Base-by-base conservation (phyloP, 2,888 invertebrate genomes). In the Crocallis elinguaria region DNA sequence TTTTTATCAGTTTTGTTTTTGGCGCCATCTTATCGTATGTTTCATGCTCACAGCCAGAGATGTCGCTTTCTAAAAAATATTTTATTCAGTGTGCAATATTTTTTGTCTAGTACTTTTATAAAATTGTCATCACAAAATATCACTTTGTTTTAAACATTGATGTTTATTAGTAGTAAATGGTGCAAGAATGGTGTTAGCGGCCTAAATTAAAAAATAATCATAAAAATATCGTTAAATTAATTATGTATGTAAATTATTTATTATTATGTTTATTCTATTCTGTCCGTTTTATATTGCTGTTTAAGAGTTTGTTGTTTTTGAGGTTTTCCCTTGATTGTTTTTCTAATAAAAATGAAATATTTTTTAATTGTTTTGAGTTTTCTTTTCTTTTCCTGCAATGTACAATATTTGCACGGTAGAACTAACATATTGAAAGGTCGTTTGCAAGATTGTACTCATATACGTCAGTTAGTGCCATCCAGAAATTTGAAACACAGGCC, bases 281-380 rank as follows among this genome's bases (percentile, higher is more conserved):
- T 68, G 66, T 71, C 72, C 69, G 63, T 68, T 77, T 72, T 77
- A 62, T 76, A 71, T 67, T 71, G 69, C 72, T 67, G 73, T 76
- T 67, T 75, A 74, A 67, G 46, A 67, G 71, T 78, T 80, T 73
- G 73, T 74, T 76, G 76, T 75, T 77, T 77, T 77, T 67, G 69
- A 79, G 66, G 76, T 77, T 81, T 80, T 72, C 71, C 81, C 77
- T 72, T 72, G 73, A 72, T 68, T 69, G 71, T 78, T 73, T 77
- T 73, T 82, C 74, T 65, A 76, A 57, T 71, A 71, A 64, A 73
- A 77, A 77, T 73, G 77, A 73, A 62, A 64, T 77, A 79, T 79
- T 81, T 69, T 74, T 68, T 75, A 76, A 65, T 54, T 51, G 11
- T 12, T 35, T 38, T 59, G 49, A 51, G 45, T 60, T 60, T 38